Percentiles rank a stretch among this genome's conserved stretches.
Evolutionary conservation across 53 echinoderm and acorn worm species (phyloP).

Genomic region (Astropecten irregularis): DNA sequence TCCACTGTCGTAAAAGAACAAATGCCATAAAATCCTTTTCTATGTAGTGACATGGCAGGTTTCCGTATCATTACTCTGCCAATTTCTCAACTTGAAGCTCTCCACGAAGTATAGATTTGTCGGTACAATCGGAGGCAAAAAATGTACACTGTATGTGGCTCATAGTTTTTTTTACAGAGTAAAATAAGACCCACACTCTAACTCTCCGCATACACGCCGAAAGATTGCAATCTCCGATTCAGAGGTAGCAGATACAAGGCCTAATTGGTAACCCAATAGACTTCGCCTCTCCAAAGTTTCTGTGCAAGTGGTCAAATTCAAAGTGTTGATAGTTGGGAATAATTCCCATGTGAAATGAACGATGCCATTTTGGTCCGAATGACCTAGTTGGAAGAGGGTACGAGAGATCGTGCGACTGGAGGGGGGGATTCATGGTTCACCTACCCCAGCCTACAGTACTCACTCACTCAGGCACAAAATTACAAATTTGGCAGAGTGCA

Average conservation of each 20-base stretch:
- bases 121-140: too few species aligned
- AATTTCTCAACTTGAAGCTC: too few species aligned
- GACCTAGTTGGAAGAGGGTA: slow-evolving; percentile 19
- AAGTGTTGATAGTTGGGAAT: not conserved
- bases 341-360: not conserved
- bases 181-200: too few species aligned
- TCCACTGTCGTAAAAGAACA: too few species aligned
- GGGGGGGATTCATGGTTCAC: not conserved
- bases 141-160: too few species aligned
- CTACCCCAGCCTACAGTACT: not conserved
- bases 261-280: slow-evolving; percentile 21
- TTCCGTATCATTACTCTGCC: too few species aligned
- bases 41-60: too few species aligned
- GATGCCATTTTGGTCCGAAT: slow-evolving; percentile 41
- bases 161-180: too few species aligned
- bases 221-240: not conserved
- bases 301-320: not conserved
- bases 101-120: too few species aligned
- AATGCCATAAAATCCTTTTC: too few species aligned
- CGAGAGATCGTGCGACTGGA: not conserved
- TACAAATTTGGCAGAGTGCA: too few species aligned
- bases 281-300: not conserved
- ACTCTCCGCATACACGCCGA: too few species aligned
- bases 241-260: not conserved
- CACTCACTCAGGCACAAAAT: slow-evolving; percentile 24